Evolutionary conservation across 2,113 vertebrate species (phyloP).

Genomic region (Jaculus jaculus): DNA sequence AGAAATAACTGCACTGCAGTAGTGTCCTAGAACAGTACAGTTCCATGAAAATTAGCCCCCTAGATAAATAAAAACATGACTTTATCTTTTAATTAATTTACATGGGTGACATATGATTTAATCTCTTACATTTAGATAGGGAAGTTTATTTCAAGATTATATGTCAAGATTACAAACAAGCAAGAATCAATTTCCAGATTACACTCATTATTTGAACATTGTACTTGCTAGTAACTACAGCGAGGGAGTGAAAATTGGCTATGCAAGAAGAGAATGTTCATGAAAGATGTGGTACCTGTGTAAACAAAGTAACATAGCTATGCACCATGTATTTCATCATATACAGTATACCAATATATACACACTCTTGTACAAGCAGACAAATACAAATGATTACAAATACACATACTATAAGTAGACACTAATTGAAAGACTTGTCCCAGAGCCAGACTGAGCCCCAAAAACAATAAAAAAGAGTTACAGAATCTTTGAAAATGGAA

Average conservation of each 20-base stretch:
- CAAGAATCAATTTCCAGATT: conserved; percentile 21
- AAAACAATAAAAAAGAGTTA: conserved; percentile 26
- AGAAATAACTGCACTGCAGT: conserved; percentile 10
- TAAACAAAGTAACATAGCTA: neutral
- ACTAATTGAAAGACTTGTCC: conserved; percentile 13
- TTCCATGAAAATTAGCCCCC: neutral
- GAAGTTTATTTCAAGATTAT: neutral
- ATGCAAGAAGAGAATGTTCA: neutral
- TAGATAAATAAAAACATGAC: neutral
- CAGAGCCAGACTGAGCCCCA: neutral
- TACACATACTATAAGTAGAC: neutral
- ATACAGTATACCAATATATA: neutral
- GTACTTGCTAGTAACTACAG: neutral
- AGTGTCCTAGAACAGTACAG: neutral
- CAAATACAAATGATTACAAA: neutral
- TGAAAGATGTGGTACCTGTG: neutral
- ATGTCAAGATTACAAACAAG: conserved; percentile 26
- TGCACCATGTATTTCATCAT: neutral
- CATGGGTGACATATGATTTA: neutral
- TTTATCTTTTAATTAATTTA: conserved; percentile 40
- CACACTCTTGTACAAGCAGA: neutral
- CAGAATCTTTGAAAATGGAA: neutral
- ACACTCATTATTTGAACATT: conserved; percentile 8
- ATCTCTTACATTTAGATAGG: conserved; percentile 6
- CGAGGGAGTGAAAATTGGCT: conserved; percentile 1